Conservation (phyloP, 2,888 invertebrate genomes). For the Parnassius smintheus region DNA sequence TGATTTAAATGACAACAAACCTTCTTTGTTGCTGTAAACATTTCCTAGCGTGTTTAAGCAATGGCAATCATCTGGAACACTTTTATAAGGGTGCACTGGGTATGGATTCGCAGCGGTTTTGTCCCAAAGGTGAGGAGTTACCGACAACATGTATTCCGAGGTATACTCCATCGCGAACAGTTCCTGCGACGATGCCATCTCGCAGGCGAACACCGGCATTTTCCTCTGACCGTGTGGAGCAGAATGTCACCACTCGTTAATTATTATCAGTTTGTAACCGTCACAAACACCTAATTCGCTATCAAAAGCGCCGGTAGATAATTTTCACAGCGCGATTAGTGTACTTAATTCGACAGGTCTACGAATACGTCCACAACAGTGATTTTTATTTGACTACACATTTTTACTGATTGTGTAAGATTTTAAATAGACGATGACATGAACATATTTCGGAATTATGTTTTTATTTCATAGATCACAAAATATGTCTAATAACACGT, state of each 20-base stretch:
- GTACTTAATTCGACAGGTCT: conserved; percentile 53
- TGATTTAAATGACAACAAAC: conserved; percentile 42
- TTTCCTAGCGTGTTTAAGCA: conserved; percentile 31
- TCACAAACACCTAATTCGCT: conserved; percentile 31
- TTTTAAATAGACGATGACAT: neutral
- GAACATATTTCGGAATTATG: conserved; percentile 49
- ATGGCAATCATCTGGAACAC: conserved; percentile 39
- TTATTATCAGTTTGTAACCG: conserved; percentile 48
- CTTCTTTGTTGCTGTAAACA: conserved; percentile 30
- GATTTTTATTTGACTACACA: too few species aligned
- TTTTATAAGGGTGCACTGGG: conserved; percentile 47
- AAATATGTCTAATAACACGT: conserved; percentile 30
- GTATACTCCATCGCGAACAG: conserved; percentile 58
- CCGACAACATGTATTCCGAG: conserved; percentile 53
- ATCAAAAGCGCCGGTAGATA: conserved; percentile 37
- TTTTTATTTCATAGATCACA: conserved; percentile 58
- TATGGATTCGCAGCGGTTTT: conserved; percentile 52
- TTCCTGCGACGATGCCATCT: conserved; percentile 64
- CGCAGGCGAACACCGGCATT: conserved; percentile 71
- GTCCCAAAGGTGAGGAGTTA: conserved; percentile 57
- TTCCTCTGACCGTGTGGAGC: conserved; percentile 47
- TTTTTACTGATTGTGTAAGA: too few species aligned
- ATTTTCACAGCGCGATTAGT: conserved; percentile 43
- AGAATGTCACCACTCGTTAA: conserved; percentile 44
- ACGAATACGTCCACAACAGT: conserved; percentile 36